Evolutionary conservation across 2,888 invertebrate genomes (phyloP).

Genomic region (Steinernema carpocapsae): DNA sequence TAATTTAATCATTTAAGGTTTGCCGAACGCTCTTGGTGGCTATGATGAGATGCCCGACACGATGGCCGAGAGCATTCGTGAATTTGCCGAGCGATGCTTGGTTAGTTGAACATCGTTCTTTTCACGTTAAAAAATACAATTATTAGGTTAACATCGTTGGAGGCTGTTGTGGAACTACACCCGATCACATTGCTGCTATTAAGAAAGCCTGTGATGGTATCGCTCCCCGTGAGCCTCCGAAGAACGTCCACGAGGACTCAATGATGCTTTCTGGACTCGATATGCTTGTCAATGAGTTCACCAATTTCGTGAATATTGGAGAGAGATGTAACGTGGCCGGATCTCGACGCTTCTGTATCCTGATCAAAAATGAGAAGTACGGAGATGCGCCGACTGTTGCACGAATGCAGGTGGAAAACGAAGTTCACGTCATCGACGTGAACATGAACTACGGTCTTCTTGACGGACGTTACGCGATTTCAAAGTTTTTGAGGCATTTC

Average conservation of each 20-base stretch:
- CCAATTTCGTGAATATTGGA: slow-evolving; percentile 75
- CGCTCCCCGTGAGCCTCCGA: slow-evolving; percentile 51
- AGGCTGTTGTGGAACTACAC: slow-evolving; percentile 75
- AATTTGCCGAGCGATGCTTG: too few species aligned
- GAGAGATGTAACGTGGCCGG: slow-evolving; percentile 76
- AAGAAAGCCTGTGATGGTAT: slow-evolving; percentile 58
- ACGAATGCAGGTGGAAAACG: slow-evolving; percentile 74
- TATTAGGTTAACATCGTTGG: slow-evolving; percentile 73
- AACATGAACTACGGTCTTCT: slow-evolving; percentile 76
- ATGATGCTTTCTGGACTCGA: slow-evolving; percentile 73
- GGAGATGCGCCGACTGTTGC: slow-evolving; percentile 74
- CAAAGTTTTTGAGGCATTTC: slow-evolving; percentile 73
- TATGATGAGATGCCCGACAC: slow-evolving; percentile 75
- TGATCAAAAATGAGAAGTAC: slow-evolving; percentile 73
- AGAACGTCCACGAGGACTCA: slow-evolving; percentile 68
- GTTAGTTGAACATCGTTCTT: not conserved
- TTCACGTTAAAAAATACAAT: too few species aligned
- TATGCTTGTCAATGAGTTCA: slow-evolving; percentile 71
- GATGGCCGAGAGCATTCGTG: slow-evolving; percentile 71
- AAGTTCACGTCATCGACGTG: slow-evolving; percentile 74
- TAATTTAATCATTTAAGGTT: too few species aligned
- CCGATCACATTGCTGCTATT: slow-evolving; percentile 74
- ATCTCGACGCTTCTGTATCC: slow-evolving; percentile 72
- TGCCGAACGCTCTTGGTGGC: slow-evolving; percentile 75
- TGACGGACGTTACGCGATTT: slow-evolving; percentile 73